A percentile compares a stretch with the other conserved stretches of the same genome.
phyloP scores from a whole-genome alignment of 2,888 invertebrate species.

The Polietes domitor region DNA sequence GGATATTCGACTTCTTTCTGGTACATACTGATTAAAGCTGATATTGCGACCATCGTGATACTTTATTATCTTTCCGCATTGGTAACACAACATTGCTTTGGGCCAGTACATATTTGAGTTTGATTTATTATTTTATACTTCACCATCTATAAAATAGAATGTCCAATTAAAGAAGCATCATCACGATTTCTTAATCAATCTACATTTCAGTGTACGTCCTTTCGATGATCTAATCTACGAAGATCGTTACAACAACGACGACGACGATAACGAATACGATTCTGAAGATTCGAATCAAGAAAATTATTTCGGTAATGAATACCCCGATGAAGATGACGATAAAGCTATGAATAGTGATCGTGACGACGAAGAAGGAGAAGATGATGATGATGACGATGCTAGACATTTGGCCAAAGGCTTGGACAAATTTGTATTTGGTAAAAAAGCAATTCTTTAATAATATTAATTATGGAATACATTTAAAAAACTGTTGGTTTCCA shows the following conservation, averaged over 20 bases:
- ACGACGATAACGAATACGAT: constrained; percentile 82
- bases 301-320: constrained; percentile 89
- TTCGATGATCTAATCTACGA: constrained; percentile 76
- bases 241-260: constrained; percentile 75
- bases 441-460: background rate
- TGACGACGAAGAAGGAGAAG: constrained; percentile 82
- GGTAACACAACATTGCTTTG: too few species aligned
- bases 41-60: too few species aligned
- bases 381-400: constrained; percentile 82
- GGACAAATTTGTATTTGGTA: constrained; percentile 79
- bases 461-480: background rate
- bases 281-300: constrained; percentile 90
- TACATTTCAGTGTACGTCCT: constrained; percentile 73
- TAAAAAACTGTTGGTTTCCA: background rate
- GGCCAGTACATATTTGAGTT: too few species aligned
- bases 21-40: too few species aligned
- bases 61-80: too few species aligned
- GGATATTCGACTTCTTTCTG: too few species aligned
- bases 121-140: too few species aligned
- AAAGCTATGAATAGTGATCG: constrained; percentile 81
- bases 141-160: too few species aligned
- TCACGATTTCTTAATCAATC: too few species aligned
- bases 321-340: constrained; percentile 87
- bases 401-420: constrained; percentile 85
- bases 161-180: too few species aligned